Evolutionary conservation across 2,797 vertebrate species (phyloP), one percentile per base, ranked within the genome.

Genomic region (Gymnocypris eckloni): DNA sequence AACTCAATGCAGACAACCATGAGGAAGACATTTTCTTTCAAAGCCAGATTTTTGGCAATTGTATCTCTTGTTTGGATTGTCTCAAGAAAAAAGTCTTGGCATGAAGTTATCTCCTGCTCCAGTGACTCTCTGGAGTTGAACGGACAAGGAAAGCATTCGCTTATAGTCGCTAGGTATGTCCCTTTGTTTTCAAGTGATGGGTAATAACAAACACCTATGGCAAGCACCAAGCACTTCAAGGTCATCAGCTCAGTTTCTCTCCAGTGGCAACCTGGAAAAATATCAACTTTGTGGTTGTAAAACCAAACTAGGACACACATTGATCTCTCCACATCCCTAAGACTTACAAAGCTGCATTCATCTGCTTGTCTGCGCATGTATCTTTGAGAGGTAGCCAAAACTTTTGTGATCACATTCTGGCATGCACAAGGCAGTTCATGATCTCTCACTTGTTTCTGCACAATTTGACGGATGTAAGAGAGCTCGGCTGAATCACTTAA

Each of bases 1-100:
- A 96, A 93, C 89, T 96, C 95, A 84, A 96, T 94, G 90, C 96
- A 96, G 72, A 96, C 87, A 48, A 96, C 94, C 95, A 96, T 96
- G 81, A 96, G 94, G 85, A 96, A 96, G 76, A 96, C 95, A 52
- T 96, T 96, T 85, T 96, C 96, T 92, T 93, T 95, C 41, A 96
- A 93, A 0, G 96, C 95, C 6, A 89, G 76, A 56, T 96, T 96
- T 91, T 94, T 93, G 7, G 96, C 96, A 15, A 95, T 95, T 0
- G 93, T 95, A 66, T 93, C 88, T 16, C 93, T 91, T 56, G 94
- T 91, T 41, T 92, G 4, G 83, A 96, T 88, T 72, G 94, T 93
- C 59, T 91, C 1, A 2, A 96, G 92, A 72, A 96, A 94, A 18
- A 93, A 67, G 33, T 95, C 92, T 86, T 96, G 95, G 89, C 93